phyloP scores from a whole-genome alignment of 2,113 vertebrate genomes.

The Tangachromis dhanisi region DNA sequence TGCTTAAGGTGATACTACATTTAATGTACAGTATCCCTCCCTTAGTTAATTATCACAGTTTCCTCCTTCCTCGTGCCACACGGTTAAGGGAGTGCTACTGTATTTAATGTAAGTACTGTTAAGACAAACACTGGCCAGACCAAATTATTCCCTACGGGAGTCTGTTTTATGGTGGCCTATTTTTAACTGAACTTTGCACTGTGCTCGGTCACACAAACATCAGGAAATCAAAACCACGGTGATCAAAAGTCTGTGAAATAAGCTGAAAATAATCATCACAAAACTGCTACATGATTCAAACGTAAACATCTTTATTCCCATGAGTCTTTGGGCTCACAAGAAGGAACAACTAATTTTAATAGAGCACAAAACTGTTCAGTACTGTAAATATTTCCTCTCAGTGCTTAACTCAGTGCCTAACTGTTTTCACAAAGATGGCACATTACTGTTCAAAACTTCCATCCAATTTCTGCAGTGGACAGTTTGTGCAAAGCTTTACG shows the following conservation, averaged over 20 bases:
- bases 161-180: background rate
- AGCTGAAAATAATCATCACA: background rate
- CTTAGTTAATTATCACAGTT: background rate
- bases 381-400: background rate
- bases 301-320: background rate
- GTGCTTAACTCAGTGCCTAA: accelerated
- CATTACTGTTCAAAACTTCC: background rate
- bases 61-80: background rate
- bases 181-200: background rate
- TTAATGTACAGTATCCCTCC: background rate
- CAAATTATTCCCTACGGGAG: background rate
- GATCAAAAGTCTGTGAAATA: background rate
- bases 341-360: background rate
- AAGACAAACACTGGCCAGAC: background rate
- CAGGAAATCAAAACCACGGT: background rate
- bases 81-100: background rate
- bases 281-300: background rate
- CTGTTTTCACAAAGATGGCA: background rate
- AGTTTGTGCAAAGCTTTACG: background rate
- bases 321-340: background rate
- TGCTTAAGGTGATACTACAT: background rate
- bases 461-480: background rate
- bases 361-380: background rate
- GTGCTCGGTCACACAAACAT: background rate
- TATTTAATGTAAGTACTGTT: background rate